Evolutionary conservation across 2,797 vertebrate species (phyloP).

Genomic region (Peromyscus aztecus): DNA sequence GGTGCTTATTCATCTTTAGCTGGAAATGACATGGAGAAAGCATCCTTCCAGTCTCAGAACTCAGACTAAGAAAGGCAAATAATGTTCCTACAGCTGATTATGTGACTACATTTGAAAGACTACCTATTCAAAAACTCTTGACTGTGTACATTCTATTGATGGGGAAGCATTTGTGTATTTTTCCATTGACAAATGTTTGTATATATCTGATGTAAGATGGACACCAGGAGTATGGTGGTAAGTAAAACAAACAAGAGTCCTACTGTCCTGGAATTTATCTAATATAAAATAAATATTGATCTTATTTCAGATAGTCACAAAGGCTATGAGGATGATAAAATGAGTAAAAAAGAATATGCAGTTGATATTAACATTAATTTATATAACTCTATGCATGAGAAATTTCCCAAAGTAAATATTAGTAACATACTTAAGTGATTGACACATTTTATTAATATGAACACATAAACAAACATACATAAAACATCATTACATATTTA

Average conservation of each 20-base stretch:
- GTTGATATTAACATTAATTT: background rate
- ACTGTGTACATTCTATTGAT: background rate
- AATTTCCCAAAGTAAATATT: background rate
- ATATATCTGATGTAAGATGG: background rate
- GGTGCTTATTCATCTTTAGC: background rate
- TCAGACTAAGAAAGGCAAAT: background rate
- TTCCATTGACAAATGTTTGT: background rate
- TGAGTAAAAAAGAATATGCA: background rate
- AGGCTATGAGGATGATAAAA: background rate
- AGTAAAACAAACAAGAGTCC: background rate
- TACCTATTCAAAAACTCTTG: background rate
- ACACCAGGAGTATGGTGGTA: background rate
- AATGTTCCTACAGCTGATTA: background rate
- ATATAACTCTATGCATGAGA: background rate
- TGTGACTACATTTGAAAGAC: background rate
- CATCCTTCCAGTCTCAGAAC: background rate
- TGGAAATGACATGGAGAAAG: background rate
- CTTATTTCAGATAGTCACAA: background rate
- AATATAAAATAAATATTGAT: background rate
- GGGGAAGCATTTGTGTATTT: background rate
- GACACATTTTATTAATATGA: background rate
- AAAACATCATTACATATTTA: background rate
- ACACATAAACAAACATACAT: background rate
- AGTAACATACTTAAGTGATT: background rate
- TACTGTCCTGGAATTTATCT: background rate